Conservation (phyloP, 1,140 invertebrate genomes). For the Drosophila lini region DNA sequence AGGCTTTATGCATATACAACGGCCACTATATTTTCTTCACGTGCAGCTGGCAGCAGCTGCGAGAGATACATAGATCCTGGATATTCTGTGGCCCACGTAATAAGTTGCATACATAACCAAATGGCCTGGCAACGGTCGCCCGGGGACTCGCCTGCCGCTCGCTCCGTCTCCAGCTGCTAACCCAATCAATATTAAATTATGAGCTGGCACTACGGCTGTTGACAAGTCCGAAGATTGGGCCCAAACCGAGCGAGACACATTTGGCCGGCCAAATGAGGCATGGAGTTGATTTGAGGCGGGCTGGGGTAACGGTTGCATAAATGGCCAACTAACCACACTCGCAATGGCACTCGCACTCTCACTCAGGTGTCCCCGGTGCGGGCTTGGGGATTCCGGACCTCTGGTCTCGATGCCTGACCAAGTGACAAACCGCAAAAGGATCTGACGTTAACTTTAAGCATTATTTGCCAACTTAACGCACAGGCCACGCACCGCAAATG, state of each 20-base stretch:
- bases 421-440: conserved; percentile 79
- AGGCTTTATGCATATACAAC: neutral
- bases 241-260: conserved; percentile 51
- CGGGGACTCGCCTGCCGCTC: neutral
- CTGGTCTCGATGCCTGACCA: conserved; percentile 47
- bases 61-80: conserved; percentile 9
- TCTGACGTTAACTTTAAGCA: conserved; percentile 77
- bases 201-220: conserved; percentile 32
- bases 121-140: conserved; percentile 22
- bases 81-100: conserved; percentile 29
- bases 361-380: conserved; percentile 26
- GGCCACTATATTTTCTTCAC: conserved; percentile 14
- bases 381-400: conserved; percentile 1
- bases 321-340: conserved; percentile 33
- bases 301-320: conserved; percentile 20
- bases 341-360: conserved; percentile 1
- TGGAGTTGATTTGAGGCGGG: conserved; percentile 24
- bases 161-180: conserved; percentile 28
- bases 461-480: conserved; percentile 72
- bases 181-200: conserved; percentile 67
- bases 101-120: conserved; percentile 49
- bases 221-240: conserved; percentile 26
- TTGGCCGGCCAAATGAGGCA: conserved; percentile 43
- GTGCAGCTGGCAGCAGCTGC: conserved; percentile 37
- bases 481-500: conserved; percentile 64